Percentiles rank a stretch among this genome's conserved stretches.
phyloP scores from a whole-genome alignment of 2,113 vertebrate species.

The Nannospalax galili region DNA sequence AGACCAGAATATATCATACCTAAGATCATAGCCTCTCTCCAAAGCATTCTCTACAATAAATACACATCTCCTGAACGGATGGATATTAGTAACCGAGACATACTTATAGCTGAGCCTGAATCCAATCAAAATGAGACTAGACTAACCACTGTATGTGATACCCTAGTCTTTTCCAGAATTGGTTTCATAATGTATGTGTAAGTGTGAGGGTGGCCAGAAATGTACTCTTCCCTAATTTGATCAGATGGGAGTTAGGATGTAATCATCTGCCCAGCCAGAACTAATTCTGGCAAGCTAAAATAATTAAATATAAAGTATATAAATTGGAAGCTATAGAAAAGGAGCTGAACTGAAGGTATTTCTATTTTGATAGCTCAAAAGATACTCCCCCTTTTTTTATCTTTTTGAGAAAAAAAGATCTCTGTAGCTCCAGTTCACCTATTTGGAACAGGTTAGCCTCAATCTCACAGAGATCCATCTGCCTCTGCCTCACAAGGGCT shows the following conservation, averaged over 20 bases:
- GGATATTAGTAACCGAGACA: neutral
- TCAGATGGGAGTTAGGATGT: neutral
- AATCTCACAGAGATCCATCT: no score
- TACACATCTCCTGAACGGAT: neutral
- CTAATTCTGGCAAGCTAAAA: conserved; percentile 37
- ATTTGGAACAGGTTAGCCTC: no score
- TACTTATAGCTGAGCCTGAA: neutral
- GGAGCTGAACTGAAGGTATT: neutral
- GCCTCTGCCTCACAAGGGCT: no score
- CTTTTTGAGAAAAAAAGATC: no score
- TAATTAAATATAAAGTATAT: neutral
- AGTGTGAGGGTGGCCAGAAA: neutral
- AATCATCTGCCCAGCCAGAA: neutral
- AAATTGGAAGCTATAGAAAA: conserved; percentile 35
- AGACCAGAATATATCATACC: neutral
- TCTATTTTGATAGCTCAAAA: conserved; percentile 34
- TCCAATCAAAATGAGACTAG: neutral
- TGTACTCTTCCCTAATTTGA: neutral
- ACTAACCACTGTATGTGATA: neutral
- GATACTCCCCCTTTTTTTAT: neutral
- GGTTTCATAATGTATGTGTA: neutral
- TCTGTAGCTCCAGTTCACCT: no score
- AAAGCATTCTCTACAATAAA: neutral
- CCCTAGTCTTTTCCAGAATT: neutral
- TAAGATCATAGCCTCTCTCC: neutral